Conservation (phyloP, 2,888 invertebrate species). For the Eristalis tenax region DNA sequence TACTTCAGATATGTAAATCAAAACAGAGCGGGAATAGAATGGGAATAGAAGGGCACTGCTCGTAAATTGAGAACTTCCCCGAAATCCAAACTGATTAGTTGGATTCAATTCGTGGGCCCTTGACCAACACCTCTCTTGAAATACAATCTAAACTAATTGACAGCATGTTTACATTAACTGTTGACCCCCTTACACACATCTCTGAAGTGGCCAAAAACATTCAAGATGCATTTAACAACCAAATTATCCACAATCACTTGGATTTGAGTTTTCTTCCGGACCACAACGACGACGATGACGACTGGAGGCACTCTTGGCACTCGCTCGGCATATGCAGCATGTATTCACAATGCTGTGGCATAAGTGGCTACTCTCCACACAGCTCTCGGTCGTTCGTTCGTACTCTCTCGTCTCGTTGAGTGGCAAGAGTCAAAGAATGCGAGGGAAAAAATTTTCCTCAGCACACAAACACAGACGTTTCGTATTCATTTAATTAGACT, state of each 20-base stretch:
- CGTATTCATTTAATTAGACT: conserved; percentile 65
- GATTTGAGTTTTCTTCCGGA: conserved; percentile 9
- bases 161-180: conserved; percentile 66
- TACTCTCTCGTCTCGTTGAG: not conserved
- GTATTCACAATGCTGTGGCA: conserved; percentile 30
- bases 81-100: conserved; percentile 49
- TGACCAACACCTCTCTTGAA: conserved; percentile 51
- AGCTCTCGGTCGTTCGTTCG: not conserved
- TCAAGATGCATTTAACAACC: conserved; percentile 60
- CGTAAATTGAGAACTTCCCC: conserved; percentile 66
- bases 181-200: conserved; percentile 64
- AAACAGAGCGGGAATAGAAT: conserved; percentile 28
- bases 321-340: not conserved
- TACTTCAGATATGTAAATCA: conserved; percentile 27
- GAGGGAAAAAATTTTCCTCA: conserved; percentile 27
- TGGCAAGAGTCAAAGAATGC: conserved; percentile 39
- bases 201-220: conserved; percentile 59
- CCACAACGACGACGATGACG: conserved; percentile 19
- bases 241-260: conserved; percentile 66
- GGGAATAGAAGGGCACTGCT: conserved; percentile 1
- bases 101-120: conserved; percentile 44
- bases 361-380: conserved; percentile 59
- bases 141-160: conserved; percentile 56
- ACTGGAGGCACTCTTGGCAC: conserved; percentile 7
- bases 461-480: not conserved